Base-by-base conservation (phyloP, 2,797 vertebrate genomes). In the Paedocypris micromegethes region DNA sequence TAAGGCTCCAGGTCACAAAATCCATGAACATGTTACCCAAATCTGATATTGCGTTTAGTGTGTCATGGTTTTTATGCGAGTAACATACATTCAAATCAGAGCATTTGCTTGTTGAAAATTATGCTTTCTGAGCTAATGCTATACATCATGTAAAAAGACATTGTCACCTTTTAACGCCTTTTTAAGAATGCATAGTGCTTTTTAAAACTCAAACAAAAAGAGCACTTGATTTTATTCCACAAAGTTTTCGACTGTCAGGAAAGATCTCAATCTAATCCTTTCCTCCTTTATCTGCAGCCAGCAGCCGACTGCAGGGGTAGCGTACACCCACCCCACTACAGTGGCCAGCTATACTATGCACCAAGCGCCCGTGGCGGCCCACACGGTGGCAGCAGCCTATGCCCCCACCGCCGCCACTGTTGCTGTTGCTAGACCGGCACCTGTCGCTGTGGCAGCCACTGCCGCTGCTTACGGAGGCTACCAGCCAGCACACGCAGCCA, bases 321-420 rank as follows among this genome's bases (percentile, higher is more conserved):
- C 94, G 37, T 99, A 99, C 85, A 97, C 96, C 52, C 96, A 99
- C 84, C 96, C 96, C 68, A 95, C 96, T 68, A 98, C 96, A 51
- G 96, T 98, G 86, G 96, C 95, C 84, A 99, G 96, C 85, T 99
- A 99, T 85, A 98, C 96, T 1, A 95, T 99, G 41, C 96, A 98
- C 78, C 96, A 98, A 79, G 94, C 96, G 0, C 96, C 96, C 0
- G 95, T 98, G 60, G 94, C 95, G 0, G 96, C 96, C 0, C 95
- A 96, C 86, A 95, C 93, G 0, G 96, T 97, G 78, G 95, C 95
- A 3, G 96, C 95, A 2, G 96, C 94, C 67, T 98, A 96, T 1
- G 94, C 96, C 59, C 96, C 96, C 4, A 90, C 94, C 5, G 95
- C 93, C 9, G 96, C 91, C 71, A 93, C 94, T 0, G 93, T 97